Percentiles rank a stretch among this genome's conserved stretches.
phyloP scores from a whole-genome alignment of 2,888 invertebrate species.

The Tiliacea aurago region DNA sequence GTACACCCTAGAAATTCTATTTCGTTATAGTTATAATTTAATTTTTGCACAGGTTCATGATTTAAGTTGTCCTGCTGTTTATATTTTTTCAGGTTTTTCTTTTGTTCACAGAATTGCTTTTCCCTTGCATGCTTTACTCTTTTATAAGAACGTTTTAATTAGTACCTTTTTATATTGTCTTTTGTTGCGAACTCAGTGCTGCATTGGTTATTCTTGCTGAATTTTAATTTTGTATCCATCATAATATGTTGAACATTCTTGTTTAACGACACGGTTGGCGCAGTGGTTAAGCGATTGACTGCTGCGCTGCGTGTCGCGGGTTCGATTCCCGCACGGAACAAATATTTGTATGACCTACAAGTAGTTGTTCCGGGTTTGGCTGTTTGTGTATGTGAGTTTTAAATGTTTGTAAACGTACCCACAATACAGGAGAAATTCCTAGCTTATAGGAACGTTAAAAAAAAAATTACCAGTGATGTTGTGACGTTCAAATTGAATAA shows the following conservation, averaged over 20 bases:
- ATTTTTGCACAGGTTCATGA: conserved; percentile 38
- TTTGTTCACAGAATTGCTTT: conserved; percentile 55
- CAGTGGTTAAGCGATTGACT: too few species aligned
- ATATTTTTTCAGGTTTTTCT: conserved; percentile 42
- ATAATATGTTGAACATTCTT: neutral
- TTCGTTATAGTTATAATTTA: conserved; percentile 35
- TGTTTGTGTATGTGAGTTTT: too few species aligned
- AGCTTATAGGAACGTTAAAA: too few species aligned
- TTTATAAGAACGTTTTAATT: conserved; percentile 11
- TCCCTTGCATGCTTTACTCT: conserved; percentile 32
- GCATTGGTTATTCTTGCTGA: neutral
- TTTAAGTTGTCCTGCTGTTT: conserved; percentile 39
- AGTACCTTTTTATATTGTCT: neutral
- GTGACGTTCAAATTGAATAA: neutral
- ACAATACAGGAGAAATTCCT: too few species aligned
- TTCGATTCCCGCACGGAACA: too few species aligned
- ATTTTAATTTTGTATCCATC: neutral
- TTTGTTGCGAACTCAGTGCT: neutral
- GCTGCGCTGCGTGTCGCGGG: too few species aligned
- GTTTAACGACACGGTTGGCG: too few species aligned
- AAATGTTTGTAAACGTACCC: too few species aligned
- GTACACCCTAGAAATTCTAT: neutral
- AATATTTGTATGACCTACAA: too few species aligned
- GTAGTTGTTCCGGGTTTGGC: too few species aligned
- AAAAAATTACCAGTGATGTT: neutral